Conservation (phyloP, 2,113 vertebrate species). For the Pontoporia blainvillei region DNA sequence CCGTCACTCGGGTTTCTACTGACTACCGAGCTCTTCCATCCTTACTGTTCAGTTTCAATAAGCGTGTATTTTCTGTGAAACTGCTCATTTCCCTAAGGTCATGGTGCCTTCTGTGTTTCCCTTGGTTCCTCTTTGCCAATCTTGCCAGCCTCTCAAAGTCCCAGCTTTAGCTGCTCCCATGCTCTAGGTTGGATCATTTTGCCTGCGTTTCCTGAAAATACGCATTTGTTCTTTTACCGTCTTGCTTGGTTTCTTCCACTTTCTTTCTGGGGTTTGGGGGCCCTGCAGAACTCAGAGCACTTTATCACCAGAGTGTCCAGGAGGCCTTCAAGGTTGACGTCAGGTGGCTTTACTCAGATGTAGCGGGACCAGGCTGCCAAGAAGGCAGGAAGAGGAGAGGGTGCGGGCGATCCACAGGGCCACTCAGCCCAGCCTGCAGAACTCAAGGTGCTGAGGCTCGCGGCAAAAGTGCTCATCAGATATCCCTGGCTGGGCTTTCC, state of each 20-base stretch:
- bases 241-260: fast-evolving
- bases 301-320: fast-evolving
- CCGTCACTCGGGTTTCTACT: fast-evolving
- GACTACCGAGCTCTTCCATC: fast-evolving
- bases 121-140: fast-evolving
- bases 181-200: fast-evolving
- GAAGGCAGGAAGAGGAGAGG: not conserved
- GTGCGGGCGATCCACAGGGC: fast-evolving
- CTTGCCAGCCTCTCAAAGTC: fast-evolving
- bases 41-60: no score
- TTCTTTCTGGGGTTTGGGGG: not conserved
- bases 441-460: fast-evolving
- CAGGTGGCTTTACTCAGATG: fast-evolving
- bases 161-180: fast-evolving
- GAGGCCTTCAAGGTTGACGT: fast-evolving
- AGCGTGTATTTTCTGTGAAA: fast-evolving
- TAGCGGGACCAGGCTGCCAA: fast-evolving
- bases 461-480: fast-evolving
- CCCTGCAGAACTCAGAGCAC: not conserved
- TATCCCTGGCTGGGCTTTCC: fast-evolving
- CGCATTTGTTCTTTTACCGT: fast-evolving
- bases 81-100: not conserved
- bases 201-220: no score
- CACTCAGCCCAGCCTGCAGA: fast-evolving
- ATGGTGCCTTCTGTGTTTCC: no score